Conservation (phyloP, 2,888 invertebrate genomes). For the Adelognathus sp. region DNA sequence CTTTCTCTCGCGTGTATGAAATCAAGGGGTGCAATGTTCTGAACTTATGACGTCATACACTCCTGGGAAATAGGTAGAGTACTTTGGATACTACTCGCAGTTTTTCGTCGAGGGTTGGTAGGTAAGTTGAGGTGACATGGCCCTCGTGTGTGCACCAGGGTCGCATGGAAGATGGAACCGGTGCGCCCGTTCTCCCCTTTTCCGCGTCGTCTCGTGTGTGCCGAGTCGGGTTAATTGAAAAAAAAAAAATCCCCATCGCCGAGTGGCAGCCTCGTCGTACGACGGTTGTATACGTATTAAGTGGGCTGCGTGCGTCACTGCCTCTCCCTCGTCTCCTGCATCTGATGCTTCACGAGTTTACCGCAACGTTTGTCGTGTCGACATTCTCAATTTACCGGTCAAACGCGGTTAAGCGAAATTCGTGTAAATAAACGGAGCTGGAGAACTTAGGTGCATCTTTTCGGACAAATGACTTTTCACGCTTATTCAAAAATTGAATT, state of each 20-base stretch:
- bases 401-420: neutral
- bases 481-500: neutral
- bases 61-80: conserved; percentile 67
- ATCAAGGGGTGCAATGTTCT: neutral
- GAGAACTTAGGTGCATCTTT: neutral
- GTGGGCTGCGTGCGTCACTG: neutral
- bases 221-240: conserved; percentile 19
- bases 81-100: conserved; percentile 48
- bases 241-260: conserved; percentile 17
- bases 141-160: conserved; percentile 4
- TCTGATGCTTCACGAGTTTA: neutral
- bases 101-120: conserved; percentile 31
- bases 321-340: neutral
- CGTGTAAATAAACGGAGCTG: neutral
- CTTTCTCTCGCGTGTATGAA: neutral
- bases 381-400: neutral
- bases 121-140: conserved; percentile 16
- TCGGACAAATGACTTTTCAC: neutral
- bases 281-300: neutral
- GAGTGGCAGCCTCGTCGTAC: neutral
- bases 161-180: neutral
- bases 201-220: conserved; percentile 10
- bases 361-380: conserved; percentile 1
- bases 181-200: neutral
- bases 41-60: conserved; percentile 61